Conservation (phyloP, 2,888 invertebrate genomes). For the Tetanocera ferruginea region DNA sequence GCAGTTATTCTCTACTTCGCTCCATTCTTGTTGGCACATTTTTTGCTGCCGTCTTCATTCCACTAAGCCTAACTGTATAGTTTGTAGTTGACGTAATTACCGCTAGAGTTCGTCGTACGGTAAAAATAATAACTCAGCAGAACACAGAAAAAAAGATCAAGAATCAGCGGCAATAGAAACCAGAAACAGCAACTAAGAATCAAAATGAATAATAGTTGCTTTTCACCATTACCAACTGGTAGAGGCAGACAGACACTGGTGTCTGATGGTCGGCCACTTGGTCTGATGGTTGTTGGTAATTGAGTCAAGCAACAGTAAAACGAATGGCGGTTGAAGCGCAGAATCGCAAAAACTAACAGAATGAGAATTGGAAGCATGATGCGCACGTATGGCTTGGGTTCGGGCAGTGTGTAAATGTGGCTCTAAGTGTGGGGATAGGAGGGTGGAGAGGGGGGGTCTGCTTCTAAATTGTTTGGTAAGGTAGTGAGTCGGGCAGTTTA, state of each 20-base stretch:
- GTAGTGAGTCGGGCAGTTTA: not conserved
- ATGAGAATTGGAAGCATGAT: constrained; percentile 38
- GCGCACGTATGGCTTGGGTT: not conserved
- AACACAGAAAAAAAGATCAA: constrained; percentile 2
- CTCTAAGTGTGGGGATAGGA: not conserved
- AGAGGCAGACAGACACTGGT: not conserved
- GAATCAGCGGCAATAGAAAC: constrained; percentile 30
- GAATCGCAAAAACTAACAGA: constrained; percentile 61
- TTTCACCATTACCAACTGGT: not conserved
- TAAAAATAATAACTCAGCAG: constrained; percentile 60
- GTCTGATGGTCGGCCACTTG: not conserved
- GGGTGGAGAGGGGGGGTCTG: not conserved
- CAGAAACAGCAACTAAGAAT: constrained; percentile 21
- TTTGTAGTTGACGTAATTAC: constrained; percentile 70
- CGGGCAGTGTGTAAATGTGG: not conserved
- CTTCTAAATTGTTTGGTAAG: constrained; percentile 1
- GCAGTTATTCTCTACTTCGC: not conserved
- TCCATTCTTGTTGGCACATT: constrained; percentile 29
- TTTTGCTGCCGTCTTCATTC: constrained; percentile 10
- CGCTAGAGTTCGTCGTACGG: constrained; percentile 70
- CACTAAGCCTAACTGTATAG: constrained; percentile 65
- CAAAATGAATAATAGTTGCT: not conserved
- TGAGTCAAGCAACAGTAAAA: constrained; percentile 61
- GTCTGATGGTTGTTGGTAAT: constrained; percentile 44
- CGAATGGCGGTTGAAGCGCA: constrained; percentile 57